Evolutionary conservation across 2,888 invertebrate species (phyloP), one percentile per base, ranked within the genome.

Genomic region (Eupithecia vulgata): DNA sequence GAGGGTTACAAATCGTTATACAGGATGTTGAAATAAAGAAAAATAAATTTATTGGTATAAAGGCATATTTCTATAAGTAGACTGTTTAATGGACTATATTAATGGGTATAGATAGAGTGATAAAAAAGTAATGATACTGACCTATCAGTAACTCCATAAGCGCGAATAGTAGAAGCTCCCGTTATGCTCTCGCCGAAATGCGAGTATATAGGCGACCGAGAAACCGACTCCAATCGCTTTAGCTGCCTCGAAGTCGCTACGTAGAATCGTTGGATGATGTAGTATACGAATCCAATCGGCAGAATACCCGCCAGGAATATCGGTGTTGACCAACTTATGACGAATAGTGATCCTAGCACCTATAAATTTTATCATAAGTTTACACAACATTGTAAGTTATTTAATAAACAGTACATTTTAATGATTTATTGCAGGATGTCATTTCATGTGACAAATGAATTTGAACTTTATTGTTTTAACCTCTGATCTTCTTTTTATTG

Each of bases 151-250:
- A 97, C 97, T 61, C 95, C 95, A 85, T 97, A 99, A 0, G 99
- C 99, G 82, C 99, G 95, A 80, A 99, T 98, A 0, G 97, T 97
- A 65, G 96, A 95, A 0, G 97, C 97, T 83, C 98, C 98, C 4
- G 97, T 97, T 68, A 99, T 96, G 62, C 98, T 98, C 94, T 99
- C 99, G 30, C 98, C 97, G 86, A 99, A 99, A 92, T 99, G 99
- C 12, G 99, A 98, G 93, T 98, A 99, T 84, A 99, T 98, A 0
- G 99, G 99, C 45, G 99, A 99, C 72, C 99, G 95, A 1, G 98
- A 98, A 0, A 99, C 97, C 0, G 99, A 99, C 89, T 99, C 98
- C 73, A 99, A 93, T 68, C 99, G 95, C 93, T 99, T 99, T 81
- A 99, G 91, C 89, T 99, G 99, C 35, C 99, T 95, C 5, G 99